Evolutionary conservation across 2,888 invertebrate species (phyloP).

Genomic region (Andricus curvator): DNA sequence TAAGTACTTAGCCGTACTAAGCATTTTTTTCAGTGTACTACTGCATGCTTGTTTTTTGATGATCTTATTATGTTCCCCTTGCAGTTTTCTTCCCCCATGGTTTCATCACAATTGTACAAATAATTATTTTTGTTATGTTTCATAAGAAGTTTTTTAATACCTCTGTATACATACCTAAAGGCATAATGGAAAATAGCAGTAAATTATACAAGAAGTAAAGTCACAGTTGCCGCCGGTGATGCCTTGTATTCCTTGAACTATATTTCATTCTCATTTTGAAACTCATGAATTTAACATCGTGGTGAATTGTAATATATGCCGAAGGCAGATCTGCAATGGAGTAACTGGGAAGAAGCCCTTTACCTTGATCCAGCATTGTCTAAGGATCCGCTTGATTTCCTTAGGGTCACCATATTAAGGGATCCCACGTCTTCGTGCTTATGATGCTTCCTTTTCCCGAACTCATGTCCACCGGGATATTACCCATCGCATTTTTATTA

Average conservation of each 20-base stretch:
- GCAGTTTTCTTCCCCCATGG: no score
- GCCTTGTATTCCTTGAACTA: not conserved
- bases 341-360: conserved; percentile 45
- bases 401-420: conserved; percentile 58
- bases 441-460: conserved; percentile 34
- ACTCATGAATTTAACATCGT: conserved; percentile 56
- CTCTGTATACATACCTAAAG: no score
- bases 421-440: conserved; percentile 46
- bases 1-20: no score
- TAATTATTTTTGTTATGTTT: no score
- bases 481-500: conserved; percentile 27
- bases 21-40: no score
- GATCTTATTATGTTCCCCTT: no score
- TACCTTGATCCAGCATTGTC: conserved; percentile 50
- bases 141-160: no score
- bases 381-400: conserved; percentile 58
- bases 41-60: no score
- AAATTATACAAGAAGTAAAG: no score
- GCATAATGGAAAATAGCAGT: no score
- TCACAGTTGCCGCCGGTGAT: not conserved
- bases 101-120: no score
- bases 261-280: not conserved
- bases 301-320: conserved; percentile 54
- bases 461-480: conserved; percentile 15
- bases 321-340: conserved; percentile 47